Conservation (phyloP, 2,888 invertebrate species). For the Coelinius sp. region DNA sequence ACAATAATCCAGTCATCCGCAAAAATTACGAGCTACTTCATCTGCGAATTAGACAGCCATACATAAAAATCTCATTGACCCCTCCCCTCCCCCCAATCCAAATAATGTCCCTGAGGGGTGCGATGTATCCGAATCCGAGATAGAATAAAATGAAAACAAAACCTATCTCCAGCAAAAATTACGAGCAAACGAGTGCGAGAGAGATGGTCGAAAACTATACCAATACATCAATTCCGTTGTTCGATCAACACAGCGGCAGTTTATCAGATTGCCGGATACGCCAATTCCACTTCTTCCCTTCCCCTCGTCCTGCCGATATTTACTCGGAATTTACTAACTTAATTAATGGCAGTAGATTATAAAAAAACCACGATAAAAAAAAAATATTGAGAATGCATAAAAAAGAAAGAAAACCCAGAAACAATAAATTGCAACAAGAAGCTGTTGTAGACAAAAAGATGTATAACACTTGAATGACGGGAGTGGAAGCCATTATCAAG, state of each 20-base stretch:
- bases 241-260: conserved; percentile 32
- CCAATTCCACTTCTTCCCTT: neutral
- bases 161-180: neutral
- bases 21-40: neutral
- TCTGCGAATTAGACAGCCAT: conserved; percentile 18
- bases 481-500: conserved; percentile 48
- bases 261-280: conserved; percentile 39
- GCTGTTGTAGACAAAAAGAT: conserved; percentile 35
- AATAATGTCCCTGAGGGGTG: conserved; percentile 22
- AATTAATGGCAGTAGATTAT: conserved; percentile 55
- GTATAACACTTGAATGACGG: conserved; percentile 47
- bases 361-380: conserved; percentile 2
- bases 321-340: conserved; percentile 59
- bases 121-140: neutral
- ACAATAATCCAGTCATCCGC: neutral
- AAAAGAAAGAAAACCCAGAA: neutral
- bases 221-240: conserved; percentile 28
- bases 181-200: neutral
- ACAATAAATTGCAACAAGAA: conserved; percentile 17
- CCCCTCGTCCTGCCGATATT: conserved; percentile 44
- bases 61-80: conserved; percentile 29
- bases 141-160: conserved; percentile 23
- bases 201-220: neutral
- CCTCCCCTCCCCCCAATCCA: neutral
- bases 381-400: neutral